Evolutionary conservation across 2,888 invertebrate species (phyloP), one percentile per base, ranked within the genome.

Genomic region (Azorinus chamasolen): DNA sequence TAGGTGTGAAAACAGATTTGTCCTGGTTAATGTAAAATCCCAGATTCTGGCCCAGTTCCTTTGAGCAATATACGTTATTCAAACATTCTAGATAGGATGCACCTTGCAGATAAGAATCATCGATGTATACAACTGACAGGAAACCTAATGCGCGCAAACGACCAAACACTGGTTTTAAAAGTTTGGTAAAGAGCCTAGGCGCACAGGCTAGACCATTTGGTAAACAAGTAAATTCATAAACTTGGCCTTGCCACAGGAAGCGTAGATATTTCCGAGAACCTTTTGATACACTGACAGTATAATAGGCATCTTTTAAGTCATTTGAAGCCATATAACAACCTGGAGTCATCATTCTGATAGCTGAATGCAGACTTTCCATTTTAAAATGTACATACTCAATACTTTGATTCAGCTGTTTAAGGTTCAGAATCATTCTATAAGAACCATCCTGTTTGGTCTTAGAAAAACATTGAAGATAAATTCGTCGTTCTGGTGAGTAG

Each of bases 331-430:
- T 73, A 55, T 41, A 80, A 68, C 80, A 78, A 18, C 51, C 58
- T 24, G 62, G 64, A 48, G 55, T 80, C 0, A 81, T 32, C 6
- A 77, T 43, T 57, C 64, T 64, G 1, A 74, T 6, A 12, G 71
- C 77, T 18, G 73, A 66, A 8, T 79, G 32, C 18, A 85, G 61
- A 6, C 66, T 68, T 4, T 77, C 78, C 83, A 85, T 85, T 64
- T 85, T 79, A 59, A 85, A 85, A 73, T 83, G 85, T 22, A 69
- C 55, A 53, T 85, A 83, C 25, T 32, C 54, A n/a, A 81, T 53
- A 53, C 41, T 24, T 43, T 66, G 24, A 73, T 80, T 80, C 6
- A 75, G 50, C 12, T 75, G 32, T 39, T 76, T 78, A 1, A 84
- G 55, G 57, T 79, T 78, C n/a, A 84, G 57, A 24, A 82, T 82